phyloP scores from a whole-genome alignment of 2,113 vertebrate genomes.

The Heloderma charlesbogerti region DNA sequence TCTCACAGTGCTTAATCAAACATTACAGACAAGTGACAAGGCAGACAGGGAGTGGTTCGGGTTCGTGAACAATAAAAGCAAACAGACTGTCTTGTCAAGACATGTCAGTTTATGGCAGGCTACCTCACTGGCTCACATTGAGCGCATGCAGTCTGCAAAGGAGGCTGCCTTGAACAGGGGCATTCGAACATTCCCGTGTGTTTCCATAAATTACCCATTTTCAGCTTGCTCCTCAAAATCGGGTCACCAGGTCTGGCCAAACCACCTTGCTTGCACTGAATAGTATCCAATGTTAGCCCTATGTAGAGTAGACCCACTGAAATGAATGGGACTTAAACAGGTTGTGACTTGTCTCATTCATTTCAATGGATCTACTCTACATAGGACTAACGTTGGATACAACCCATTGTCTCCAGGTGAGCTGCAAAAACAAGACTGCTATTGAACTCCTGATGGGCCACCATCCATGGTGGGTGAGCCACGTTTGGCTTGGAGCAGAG shows the following conservation, averaged over 20 bases:
- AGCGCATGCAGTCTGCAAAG: slow-evolving; percentile 42
- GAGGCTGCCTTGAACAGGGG: slow-evolving; percentile 1
- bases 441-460: not conserved
- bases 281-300: too few species aligned
- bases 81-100: slow-evolving; percentile 76
- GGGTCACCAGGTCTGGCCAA: not conserved
- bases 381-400: too few species aligned
- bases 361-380: too few species aligned
- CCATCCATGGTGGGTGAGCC: not conserved
- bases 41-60: slow-evolving; percentile 65
- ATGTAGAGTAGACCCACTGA: too few species aligned
- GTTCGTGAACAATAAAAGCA: slow-evolving; percentile 72
- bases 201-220: not conserved
- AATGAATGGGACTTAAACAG: too few species aligned
- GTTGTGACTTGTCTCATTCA: too few species aligned
- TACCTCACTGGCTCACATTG: slow-evolving; percentile 57
- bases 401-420: too few species aligned
- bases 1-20: slow-evolving; percentile 81
- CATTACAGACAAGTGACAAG: slow-evolving; percentile 75
- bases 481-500: not conserved
- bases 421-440: not conserved
- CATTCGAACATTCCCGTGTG: not conserved
- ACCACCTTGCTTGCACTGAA: not conserved
- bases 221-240: not conserved
- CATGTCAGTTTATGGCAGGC: slow-evolving; percentile 74